Percentiles rank a stretch among this genome's conserved stretches.
Evolutionary conservation across 2,113 vertebrate genomes (phyloP).

Genomic region (Eonycteris spelaea): DNA sequence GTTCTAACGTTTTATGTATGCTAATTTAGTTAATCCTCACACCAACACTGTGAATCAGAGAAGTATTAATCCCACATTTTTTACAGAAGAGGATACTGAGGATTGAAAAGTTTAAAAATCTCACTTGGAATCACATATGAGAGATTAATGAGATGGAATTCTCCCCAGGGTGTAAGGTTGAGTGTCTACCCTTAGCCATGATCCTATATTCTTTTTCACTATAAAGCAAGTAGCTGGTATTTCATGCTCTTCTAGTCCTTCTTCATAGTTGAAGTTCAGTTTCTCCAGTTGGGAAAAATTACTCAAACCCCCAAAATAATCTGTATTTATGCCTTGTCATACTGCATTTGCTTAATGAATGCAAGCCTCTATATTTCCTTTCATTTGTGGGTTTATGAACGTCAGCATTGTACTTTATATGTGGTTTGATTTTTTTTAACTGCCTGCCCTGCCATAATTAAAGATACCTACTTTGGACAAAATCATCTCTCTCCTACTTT

Average conservation of each 20-base stretch:
- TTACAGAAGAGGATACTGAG: background rate
- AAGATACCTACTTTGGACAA: constrained; percentile 39
- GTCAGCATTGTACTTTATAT: constrained; percentile 40
- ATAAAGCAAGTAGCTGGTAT: background rate
- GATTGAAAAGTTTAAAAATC: background rate
- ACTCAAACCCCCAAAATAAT: constrained; percentile 35
- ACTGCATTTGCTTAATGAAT: constrained; percentile 61
- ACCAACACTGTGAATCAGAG: background rate
- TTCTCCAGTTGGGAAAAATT: constrained; percentile 58
- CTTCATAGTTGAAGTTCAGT: background rate
- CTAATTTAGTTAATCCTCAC: background rate
- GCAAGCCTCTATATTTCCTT: constrained; percentile 52
- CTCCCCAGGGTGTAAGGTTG: rapidly evolving
- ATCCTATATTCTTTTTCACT: background rate
- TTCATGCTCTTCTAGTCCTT: background rate
- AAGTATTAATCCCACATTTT: background rate
- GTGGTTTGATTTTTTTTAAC: constrained; percentile 43
- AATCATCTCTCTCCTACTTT: constrained; percentile 36
- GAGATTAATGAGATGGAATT: background rate
- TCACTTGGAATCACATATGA: background rate
- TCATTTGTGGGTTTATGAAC: constrained; percentile 57
- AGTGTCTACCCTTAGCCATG: background rate
- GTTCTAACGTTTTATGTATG: background rate
- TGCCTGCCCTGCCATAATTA: constrained; percentile 38
- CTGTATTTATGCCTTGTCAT: constrained; percentile 64